A percentile compares a stretch with the other conserved stretches of the same genome.
phyloP scores from a whole-genome alignment of 2,113 vertebrate genomes.

The Hepsetus odoe region DNA sequence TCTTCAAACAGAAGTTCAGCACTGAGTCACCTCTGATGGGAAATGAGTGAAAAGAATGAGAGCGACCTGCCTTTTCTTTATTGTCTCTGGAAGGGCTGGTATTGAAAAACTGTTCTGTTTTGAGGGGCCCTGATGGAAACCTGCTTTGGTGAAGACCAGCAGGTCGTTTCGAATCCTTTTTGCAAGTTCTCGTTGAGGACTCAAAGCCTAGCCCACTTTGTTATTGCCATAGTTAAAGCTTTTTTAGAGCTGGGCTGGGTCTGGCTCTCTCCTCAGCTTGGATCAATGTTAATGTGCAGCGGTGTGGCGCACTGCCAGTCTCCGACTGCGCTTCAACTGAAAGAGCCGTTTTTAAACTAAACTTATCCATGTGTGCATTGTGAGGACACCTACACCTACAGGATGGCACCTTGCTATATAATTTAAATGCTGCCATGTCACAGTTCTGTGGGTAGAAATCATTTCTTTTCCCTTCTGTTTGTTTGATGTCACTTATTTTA shows the following conservation, averaged over 20 bases:
- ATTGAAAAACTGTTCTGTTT: conserved; percentile 43
- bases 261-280: conserved; percentile 34
- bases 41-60: conserved; percentile 40
- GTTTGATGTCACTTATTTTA: conserved; percentile 10
- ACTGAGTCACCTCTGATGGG: conserved; percentile 52
- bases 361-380: conserved; percentile 51
- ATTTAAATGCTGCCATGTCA: conserved; percentile 35
- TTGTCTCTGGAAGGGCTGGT: conserved; percentile 41
- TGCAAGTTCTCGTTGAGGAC: conserved; percentile 17
- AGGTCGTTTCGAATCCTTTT: conserved; percentile 27
- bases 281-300: conserved; percentile 58
- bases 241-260: background rate
- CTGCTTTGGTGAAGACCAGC: conserved; percentile 16
- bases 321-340: conserved; percentile 38
- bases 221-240: conserved; percentile 6
- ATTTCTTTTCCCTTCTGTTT: conserved; percentile 26
- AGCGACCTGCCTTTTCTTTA: conserved; percentile 43
- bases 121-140: conserved; percentile 44
- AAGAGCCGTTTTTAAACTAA: conserved; percentile 57
- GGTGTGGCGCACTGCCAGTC: conserved; percentile 53
- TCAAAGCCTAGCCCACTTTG: conserved; percentile 20
- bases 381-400: conserved; percentile 51
- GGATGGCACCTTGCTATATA: conserved; percentile 41
- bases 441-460: conserved; percentile 7
- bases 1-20: conserved; percentile 43